Evolutionary conservation across 2,113 vertebrate genomes (phyloP), one percentile per base, ranked within the genome.

Genomic region (Galemys pyrenaicus): DNA sequence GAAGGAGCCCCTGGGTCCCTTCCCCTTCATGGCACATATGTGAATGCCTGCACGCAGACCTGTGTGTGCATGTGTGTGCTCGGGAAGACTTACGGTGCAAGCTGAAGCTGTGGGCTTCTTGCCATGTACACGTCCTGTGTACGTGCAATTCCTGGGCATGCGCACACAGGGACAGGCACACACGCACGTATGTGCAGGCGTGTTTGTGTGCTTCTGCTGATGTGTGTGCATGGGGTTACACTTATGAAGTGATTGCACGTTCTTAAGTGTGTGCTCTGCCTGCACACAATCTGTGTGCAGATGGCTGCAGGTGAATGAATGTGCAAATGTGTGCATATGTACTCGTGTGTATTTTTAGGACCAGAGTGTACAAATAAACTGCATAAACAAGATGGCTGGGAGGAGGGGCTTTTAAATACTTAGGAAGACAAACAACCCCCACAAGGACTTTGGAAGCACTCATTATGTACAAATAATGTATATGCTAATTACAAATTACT

Each of bases 401-500:
- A 92, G 44, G 74, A 71, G 71, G 30, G 44, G 84, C 54, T 10
- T 79, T 94, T 39, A 91, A 93, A 96, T 80, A 81, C 92, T 97
- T 96, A 97, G 77, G 77, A 95, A 96, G 95, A 97, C 62, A 96
- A 96, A 96, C 80, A 74, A 49, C 67, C 77, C 92, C 95, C 82
- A 84, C 95, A 92, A 94, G 96, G 95, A 95, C 91, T 96, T 94
- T 58, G 92, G 90, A 97, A 96, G 84, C 90, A 93, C 95, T 95
- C 94, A 78, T 97, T 94, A 93, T 54, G 73, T 94, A 94, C 95
- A 97, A 97, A 97, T 96, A 96, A 97, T 96, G 94, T 95, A 94
- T 89, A 94, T 32, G 87, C 95, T 97, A 97, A 97, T 96, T 96
- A 96, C 92, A 97, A 97, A 97, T 93, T 94, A 94, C 92, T 93